A percentile compares a stretch with the other conserved stretches of the same genome.
phyloP scores from a whole-genome alignment of 1,140 invertebrate genomes.

The Zaprionus kolodkinae region DNA sequence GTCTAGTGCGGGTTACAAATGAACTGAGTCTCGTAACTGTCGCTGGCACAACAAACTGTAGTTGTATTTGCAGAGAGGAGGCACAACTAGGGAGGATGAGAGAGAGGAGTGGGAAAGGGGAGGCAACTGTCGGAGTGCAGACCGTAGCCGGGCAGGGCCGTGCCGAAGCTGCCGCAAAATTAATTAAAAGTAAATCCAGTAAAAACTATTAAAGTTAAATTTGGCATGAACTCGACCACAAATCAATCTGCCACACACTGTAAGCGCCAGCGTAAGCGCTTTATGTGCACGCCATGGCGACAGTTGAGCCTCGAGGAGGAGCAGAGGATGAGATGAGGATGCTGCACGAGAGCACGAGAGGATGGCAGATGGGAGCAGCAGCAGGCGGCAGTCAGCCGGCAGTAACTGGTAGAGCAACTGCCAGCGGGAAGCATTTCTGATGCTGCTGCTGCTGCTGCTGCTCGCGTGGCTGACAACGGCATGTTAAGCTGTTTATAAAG shows the following conservation, averaged over 20 bases:
- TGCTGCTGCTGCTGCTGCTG: slow-evolving; percentile 22
- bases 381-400: not conserved
- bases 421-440: slow-evolving; percentile 39
- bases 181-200: slow-evolving; percentile 82
- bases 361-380: not conserved
- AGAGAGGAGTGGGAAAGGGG: not conserved
- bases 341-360: not conserved
- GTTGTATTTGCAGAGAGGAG: not conserved
- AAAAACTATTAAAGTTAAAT: slow-evolving; percentile 82
- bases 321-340: not conserved
- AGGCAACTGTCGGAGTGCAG: not conserved
- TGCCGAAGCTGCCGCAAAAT: slow-evolving; percentile 58
- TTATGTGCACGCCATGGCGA: slow-evolving; percentile 43
- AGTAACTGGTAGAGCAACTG: not conserved
- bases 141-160: not conserved
- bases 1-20: slow-evolving; percentile 64
- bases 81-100: not conserved
- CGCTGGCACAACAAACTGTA: slow-evolving; percentile 39
- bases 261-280: slow-evolving; percentile 64
- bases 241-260: slow-evolving; percentile 77
- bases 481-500: slow-evolving; percentile 80
- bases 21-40: slow-evolving; percentile 68
- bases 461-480: slow-evolving; percentile 65
- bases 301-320: slow-evolving; percentile 33
- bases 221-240: slow-evolving; percentile 81